Evolutionary conservation across 2,888 invertebrate species (phyloP).

Genomic region (Pyrochroa serraticornis): DNA sequence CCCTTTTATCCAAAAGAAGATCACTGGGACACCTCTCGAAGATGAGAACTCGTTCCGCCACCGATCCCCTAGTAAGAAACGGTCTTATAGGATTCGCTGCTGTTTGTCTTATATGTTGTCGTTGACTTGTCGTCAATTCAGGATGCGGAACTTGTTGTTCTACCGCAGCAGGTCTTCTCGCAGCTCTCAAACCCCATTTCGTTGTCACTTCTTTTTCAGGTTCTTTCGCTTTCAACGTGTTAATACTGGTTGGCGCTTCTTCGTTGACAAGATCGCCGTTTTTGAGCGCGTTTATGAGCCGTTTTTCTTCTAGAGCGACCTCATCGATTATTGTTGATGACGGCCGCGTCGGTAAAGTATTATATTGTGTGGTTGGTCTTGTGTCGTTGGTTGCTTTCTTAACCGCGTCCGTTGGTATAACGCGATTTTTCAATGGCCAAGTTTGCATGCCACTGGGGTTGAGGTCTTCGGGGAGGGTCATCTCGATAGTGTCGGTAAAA

Average conservation of each 20-base stretch:
- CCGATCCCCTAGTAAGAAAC: constrained; percentile 86
- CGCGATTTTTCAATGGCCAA: constrained; percentile 68
- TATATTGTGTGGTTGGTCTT: constrained; percentile 13
- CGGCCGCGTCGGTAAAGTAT: constrained; percentile 23
- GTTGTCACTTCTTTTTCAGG: constrained; percentile 41
- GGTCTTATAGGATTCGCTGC: constrained; percentile 76
- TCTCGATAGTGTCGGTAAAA: constrained; percentile 68
- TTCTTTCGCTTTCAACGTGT: constrained; percentile 34
- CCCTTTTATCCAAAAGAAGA: constrained; percentile 71
- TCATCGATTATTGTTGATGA: constrained; percentile 44
- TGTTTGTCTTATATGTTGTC: constrained; percentile 61
- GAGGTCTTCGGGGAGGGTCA: constrained; percentile 68
- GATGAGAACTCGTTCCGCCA: constrained; percentile 87
- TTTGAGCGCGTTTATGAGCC: constrained; percentile 77
- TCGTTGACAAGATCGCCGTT: constrained; percentile 70
- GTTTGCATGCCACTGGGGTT: constrained; percentile 61
- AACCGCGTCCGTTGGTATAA: constrained; percentile 57
- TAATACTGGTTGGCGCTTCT: constrained; percentile 51
- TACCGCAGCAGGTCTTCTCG: constrained; percentile 50
- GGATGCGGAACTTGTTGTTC: constrained; percentile 69
- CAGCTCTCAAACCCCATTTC: constrained; percentile 54
- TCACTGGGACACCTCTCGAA: constrained; percentile 90
- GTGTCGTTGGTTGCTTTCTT: constrained; percentile 44
- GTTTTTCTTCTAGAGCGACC: constrained; percentile 81
- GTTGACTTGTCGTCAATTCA: constrained; percentile 67